phyloP scores from a whole-genome alignment of 2,888 invertebrate species.

The Volucella bombylans region DNA sequence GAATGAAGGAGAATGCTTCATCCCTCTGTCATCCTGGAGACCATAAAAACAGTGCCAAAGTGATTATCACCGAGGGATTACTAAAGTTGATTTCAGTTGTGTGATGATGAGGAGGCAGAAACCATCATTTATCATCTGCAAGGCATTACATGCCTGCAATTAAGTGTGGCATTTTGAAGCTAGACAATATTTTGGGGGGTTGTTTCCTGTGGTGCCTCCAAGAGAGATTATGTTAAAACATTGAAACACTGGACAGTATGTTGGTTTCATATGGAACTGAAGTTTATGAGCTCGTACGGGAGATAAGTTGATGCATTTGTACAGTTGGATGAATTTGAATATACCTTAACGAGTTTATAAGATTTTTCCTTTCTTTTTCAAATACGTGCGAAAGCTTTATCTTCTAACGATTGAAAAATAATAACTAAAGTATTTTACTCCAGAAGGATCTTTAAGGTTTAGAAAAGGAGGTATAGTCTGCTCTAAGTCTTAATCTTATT shows the following conservation, averaged over 20 bases:
- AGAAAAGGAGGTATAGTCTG: too few relatives aligned
- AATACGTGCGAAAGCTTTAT: too few relatives aligned
- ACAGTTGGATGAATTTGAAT: too few relatives aligned
- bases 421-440: too few relatives aligned
- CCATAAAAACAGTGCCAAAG: slow-evolving; percentile 43
- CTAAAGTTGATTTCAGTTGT: slow-evolving; percentile 28
- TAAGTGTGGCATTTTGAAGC: slow-evolving; percentile 16
- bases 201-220: background rate
- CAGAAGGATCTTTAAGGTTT: too few relatives aligned
- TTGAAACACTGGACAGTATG: background rate
- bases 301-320: too few relatives aligned
- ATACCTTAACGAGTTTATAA: too few relatives aligned
- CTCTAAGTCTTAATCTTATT: too few relatives aligned
- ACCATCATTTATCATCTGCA: slow-evolving; percentile 12
- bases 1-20: background rate
- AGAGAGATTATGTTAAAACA: too few relatives aligned
- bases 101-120: background rate
- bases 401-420: too few relatives aligned
- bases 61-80: slow-evolving; percentile 51
- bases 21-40: background rate
- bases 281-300: too few relatives aligned
- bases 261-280: background rate
- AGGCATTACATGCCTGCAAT: slow-evolving; percentile 24
- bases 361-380: too few relatives aligned
- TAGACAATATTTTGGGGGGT: slow-evolving; percentile 26